Evolutionary conservation across 2,888 invertebrate species (phyloP), one percentile per base, ranked within the genome.

Genomic region (Epicampocera succincta): DNA sequence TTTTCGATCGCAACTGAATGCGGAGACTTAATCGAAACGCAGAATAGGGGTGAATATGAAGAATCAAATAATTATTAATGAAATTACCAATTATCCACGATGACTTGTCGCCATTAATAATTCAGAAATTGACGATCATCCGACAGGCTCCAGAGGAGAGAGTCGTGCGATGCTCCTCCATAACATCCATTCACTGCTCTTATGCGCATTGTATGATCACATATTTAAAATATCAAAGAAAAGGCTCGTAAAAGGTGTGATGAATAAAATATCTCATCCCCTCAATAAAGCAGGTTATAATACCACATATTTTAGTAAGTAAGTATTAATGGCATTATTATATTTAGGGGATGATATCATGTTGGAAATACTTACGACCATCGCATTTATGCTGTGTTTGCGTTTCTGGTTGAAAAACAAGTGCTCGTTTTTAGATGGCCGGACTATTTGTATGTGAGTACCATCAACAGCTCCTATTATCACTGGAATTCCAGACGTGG

Each of bases 401-500:
- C 54, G 42, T n/a, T 68, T 68, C 15, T 46, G 9, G 17, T 69
- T 69, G 11, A 69, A 56, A 69, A 56, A 58, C 19, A 58, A 56
- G 19, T 69, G 46, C 11, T 69, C 56, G 17, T 56, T 42, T 1
- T 9, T 40, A 13, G 5, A 44, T 29, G 54, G 54, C 15, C 17
- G 54, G 25, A 25, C 17, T n/a, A 68, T 12, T 60, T 50, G 71
- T 8, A 60, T 60, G 19, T 69, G 66, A n/a, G 25, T 54, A 11
- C 52, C 50, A 54, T 66, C 66, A 1, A 66, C 52, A 2, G 48
- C 17, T n/a, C n/a, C n/a, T n/a, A n/a, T n/a, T n/a, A n/a, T n/a
- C n/a, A n/a, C n/a, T n/a, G n/a, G n/a, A n/a, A n/a, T n/a, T n/a
- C n/a, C n/a, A n/a, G n/a, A n/a, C n/a, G n/a, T n/a, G n/a, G n/a